Conservation (phyloP, 1,140 invertebrate genomes). For the Patella vulgata region DNA sequence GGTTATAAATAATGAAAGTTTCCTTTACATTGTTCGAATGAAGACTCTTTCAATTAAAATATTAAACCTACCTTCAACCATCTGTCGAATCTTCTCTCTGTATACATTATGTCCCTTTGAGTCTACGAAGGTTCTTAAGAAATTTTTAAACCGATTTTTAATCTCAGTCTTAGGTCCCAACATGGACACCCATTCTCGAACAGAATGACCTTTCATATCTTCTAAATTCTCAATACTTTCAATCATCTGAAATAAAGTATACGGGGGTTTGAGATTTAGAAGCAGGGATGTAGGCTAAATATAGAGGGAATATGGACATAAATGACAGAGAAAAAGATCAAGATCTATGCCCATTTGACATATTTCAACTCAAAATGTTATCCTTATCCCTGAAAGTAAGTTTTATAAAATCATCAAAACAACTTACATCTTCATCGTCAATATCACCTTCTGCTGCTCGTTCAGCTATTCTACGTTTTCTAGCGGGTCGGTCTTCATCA, state of each 20-base stretch:
- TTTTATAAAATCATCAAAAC: neutral
- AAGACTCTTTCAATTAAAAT: no score
- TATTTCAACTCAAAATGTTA: neutral
- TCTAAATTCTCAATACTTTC: constrained; percentile 99
- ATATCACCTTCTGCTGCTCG: constrained; percentile 84
- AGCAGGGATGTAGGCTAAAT: no score
- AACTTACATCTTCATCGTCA: constrained; percentile 71
- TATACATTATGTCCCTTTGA: constrained; percentile 89
- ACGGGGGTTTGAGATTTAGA: no score
- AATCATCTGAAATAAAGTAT: constrained; percentile 77
- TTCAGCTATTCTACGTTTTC: constrained; percentile 83
- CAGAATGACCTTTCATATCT: constrained; percentile 88
- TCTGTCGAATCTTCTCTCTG: constrained; percentile 90
- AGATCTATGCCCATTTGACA: no score
- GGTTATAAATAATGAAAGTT: no score
- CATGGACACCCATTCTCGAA: constrained; percentile 97
- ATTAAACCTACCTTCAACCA: constrained; percentile 95
- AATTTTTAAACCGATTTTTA: constrained; percentile 95
- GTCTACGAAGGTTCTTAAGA: constrained; percentile 90
- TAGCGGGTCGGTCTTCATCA: constrained; percentile 75
- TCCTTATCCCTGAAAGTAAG: neutral
- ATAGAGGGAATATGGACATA: no score
- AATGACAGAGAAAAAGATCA: no score
- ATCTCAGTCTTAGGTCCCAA: constrained; percentile 96
- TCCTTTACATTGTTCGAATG: no score